These are phyloP conservation scores for Urocolius indicus DNA, from an alignment of 2,113 vertebrate species.

Conservation along the genomic window DNA sequence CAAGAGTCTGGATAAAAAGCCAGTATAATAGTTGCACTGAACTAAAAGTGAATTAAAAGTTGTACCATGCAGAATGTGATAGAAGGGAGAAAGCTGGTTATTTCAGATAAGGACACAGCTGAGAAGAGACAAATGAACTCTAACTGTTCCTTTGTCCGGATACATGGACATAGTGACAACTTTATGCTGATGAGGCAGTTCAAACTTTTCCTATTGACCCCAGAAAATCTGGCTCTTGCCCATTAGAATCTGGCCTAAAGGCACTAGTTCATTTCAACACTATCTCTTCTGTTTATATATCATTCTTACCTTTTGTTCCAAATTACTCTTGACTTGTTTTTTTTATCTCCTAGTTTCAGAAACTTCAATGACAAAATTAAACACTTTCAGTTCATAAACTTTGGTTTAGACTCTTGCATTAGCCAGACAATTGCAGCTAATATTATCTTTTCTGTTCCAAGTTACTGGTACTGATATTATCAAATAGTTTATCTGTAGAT, in stretches of 20 bases:
- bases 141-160: background rate
- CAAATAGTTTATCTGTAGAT: background rate
- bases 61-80: background rate
- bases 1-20: background rate
- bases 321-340: slow-evolving; percentile 6
- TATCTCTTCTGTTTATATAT: background rate
- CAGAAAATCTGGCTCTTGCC: background rate
- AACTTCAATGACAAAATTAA: background rate
- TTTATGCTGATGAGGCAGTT: background rate
- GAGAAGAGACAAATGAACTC: background rate
- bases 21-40: background rate
- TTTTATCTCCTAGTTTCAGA: background rate
- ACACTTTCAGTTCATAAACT: background rate
- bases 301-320: background rate
- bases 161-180: background rate
- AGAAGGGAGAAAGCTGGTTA: background rate
- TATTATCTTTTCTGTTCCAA: background rate
- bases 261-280: background rate
- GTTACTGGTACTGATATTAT: background rate
- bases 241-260: slow-evolving; percentile 1
- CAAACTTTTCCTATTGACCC: background rate
- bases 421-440: background rate
- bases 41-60: background rate
- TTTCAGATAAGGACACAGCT: background rate
- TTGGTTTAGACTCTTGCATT: background rate